phyloP scores from a whole-genome alignment of 2,797 vertebrate genomes.

The Carcharodon carcharias region DNA sequence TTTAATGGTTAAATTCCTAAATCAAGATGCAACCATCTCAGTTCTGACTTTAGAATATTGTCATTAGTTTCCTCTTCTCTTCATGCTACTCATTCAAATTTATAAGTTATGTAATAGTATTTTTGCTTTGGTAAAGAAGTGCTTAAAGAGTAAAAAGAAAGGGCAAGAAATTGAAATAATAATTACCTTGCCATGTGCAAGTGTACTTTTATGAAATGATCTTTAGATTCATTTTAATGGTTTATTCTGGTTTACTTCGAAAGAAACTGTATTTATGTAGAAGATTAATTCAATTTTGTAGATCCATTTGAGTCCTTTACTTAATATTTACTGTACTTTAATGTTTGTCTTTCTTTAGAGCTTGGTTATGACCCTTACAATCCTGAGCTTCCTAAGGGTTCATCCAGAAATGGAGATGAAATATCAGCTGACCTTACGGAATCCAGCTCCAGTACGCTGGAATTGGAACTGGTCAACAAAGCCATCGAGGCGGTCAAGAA shows the following conservation, averaged over 20 bases:
- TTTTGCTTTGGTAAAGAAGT: neutral
- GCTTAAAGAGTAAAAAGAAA: neutral
- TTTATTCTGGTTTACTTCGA: neutral
- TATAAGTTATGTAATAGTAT: neutral
- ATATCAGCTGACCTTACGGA: constrained; percentile 47
- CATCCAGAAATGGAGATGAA: constrained; percentile 58
- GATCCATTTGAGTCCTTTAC: neutral
- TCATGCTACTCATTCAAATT: neutral
- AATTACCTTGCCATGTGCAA: neutral
- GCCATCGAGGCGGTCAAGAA: constrained; percentile 86
- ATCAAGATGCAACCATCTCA: neutral
- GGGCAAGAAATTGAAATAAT: neutral
- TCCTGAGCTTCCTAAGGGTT: constrained; percentile 70
- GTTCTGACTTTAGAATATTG: neutral
- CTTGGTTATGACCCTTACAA: constrained; percentile 87
- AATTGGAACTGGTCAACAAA: constrained; percentile 82
- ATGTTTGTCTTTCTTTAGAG: constrained; percentile 54
- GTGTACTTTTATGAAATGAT: neutral
- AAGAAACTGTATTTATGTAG: neutral
- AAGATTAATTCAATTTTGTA: constrained; percentile 6
- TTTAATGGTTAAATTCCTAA: neutral
- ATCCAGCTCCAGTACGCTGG: constrained; percentile 65
- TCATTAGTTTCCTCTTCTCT: neutral
- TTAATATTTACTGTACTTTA: constrained; percentile 21
- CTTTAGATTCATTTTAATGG: neutral